Evolutionary conservation across 2,113 vertebrate genomes (phyloP), one percentile per base, ranked within the genome.

Genomic region (Condylura cristata): DNA sequence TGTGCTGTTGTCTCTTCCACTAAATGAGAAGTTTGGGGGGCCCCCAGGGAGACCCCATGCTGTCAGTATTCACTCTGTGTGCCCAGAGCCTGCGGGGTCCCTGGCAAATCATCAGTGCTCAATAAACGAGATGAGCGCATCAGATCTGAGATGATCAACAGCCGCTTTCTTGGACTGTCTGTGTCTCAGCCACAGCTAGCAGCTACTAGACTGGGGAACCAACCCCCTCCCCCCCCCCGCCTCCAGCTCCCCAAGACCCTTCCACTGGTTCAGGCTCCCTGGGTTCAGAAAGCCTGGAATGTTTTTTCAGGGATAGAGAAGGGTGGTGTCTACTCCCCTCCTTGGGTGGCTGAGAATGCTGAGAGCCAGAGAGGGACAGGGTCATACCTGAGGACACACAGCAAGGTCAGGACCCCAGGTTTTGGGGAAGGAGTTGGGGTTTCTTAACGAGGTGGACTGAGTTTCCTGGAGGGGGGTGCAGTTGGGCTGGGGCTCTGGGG

Each of bases 261-360:
- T 9, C 68, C 1, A 11, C 2, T 4, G 53, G 53, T 14, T 37
- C 20, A n/a, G 53, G 26, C 48, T 2, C 14, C 14, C 0, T 5
- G 39, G 0, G 10, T 34, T 74, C 63, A 72, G 58, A 22, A 53
- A 79, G 78, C 28, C 63, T 14, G 4, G 71, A 78, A 44, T 30
- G 63, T 37, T 39, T 17, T 65, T 37, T 56, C 46, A 18, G 4
- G 26, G 28, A 12, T 0, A 2, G 48, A 61, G 74, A 66, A 34
- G 28, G 28, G 58, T 34, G 7, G 3, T 46, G 8, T 26, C 60
- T 6, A 24, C 32, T 26, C 7, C 9, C n/a, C 12, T 89, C 75
- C 72, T 66, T 17, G 2, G 28, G 53, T 44, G 37, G 28, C 61
- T 1, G 14, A 75, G 70, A 46, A 32, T 14, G 1, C n/a, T 3